phyloP scores from a whole-genome alignment of 1,140 invertebrate species.

The Ceratina japonica region DNA sequence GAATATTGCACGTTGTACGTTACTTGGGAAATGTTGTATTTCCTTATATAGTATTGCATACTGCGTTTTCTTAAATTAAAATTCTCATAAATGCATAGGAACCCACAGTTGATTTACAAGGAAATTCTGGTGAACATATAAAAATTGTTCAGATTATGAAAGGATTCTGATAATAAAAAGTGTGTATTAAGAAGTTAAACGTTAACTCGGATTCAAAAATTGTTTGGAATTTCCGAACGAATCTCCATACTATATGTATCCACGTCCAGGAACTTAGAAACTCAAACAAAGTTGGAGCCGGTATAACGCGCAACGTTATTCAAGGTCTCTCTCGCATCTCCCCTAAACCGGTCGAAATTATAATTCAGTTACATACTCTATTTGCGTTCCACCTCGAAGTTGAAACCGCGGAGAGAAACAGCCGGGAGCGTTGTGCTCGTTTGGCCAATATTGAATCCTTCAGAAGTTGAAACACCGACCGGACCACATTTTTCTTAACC shows the following conservation, averaged over 20 bases:
- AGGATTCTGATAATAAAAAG: too few species aligned
- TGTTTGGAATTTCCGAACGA: neutral
- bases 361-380: constrained; percentile 19
- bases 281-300: constrained; percentile 3
- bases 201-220: neutral
- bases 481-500: neutral
- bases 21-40: too few species aligned
- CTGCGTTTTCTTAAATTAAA: too few species aligned
- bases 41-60: too few species aligned
- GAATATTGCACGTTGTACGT: too few species aligned
- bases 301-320: constrained; percentile 3
- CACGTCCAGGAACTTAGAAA: neutral
- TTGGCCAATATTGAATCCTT: constrained; percentile 3
- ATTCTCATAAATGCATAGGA: too few species aligned
- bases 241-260: neutral
- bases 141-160: too few species aligned
- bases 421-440: constrained; percentile 1
- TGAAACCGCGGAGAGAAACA: constrained; percentile 1
- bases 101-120: too few species aligned
- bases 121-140: too few species aligned
- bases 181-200: neutral
- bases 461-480: neutral
- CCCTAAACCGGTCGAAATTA: constrained; percentile 5
- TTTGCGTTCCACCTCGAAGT: constrained; percentile 5
- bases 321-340: constrained; percentile 7